phyloP scores from a whole-genome alignment of 2,888 invertebrate genomes.

The Eristalis pertinax region DNA sequence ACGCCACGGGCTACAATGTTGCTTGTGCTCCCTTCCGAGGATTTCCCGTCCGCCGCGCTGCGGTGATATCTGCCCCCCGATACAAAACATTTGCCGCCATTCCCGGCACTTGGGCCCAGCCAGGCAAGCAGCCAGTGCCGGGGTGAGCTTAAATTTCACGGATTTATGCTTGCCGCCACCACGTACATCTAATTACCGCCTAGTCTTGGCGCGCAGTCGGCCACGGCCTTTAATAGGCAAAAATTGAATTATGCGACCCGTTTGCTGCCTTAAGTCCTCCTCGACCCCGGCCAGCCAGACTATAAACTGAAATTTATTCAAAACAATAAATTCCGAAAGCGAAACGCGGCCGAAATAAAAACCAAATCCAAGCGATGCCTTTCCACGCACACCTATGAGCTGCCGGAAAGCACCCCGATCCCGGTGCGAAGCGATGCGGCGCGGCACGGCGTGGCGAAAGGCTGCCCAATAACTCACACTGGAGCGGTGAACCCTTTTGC shows the following conservation, averaged over 20 bases:
- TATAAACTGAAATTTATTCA: constrained; percentile 60
- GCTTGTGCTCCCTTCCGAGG: constrained; percentile 2
- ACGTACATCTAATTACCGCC: constrained; percentile 49
- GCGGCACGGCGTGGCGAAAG: constrained; percentile 16
- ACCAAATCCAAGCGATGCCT: constrained; percentile 18
- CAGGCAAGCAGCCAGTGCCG: constrained; percentile 4
- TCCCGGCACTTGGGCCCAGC: constrained; percentile 3
- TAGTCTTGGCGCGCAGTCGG: neutral
- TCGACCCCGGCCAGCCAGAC: constrained; percentile 9
- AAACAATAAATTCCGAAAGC: constrained; percentile 52
- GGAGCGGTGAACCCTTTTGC: constrained; percentile 48
- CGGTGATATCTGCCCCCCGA: neutral
- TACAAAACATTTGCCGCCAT: constrained; percentile 42
- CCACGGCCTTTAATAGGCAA: constrained; percentile 38
- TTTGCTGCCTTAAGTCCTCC: constrained; percentile 47
- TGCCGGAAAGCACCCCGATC: neutral
- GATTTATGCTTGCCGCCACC: constrained; percentile 37
- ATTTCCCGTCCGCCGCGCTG: neutral
- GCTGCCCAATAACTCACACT: constrained; percentile 58
- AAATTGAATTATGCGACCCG: constrained; percentile 68
- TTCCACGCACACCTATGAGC: constrained; percentile 28
- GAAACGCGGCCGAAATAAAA: constrained; percentile 24
- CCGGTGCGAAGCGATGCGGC: neutral
- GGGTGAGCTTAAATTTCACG: constrained; percentile 9
- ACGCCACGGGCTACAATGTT: constrained; percentile 30